Conservation (phyloP, 2,113 vertebrate species). For the Todiramphus chloris region DNA sequence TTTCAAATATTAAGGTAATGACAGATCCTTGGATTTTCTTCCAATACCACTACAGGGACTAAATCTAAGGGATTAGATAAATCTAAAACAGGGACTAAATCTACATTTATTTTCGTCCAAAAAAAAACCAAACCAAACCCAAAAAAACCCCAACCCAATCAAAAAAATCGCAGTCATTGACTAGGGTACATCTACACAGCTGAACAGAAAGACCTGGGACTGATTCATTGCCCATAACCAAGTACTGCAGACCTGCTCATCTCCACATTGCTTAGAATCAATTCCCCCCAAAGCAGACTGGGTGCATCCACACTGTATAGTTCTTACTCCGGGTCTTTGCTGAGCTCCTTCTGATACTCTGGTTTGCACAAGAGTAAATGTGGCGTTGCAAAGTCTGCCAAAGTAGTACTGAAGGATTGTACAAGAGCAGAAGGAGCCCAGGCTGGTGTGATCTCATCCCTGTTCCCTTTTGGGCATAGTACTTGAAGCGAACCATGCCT, state of each 20-base stretch:
- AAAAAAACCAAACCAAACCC: too few species aligned
- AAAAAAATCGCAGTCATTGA: not conserved
- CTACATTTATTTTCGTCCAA: not conserved
- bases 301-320: not conserved
- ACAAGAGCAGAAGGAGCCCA: not conserved
- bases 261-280: not conserved
- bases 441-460: not conserved
- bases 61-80: not conserved
- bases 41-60: not conserved
- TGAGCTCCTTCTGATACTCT: not conserved
- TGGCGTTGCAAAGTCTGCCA: not conserved
- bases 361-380: not conserved
- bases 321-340: not conserved
- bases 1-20: not conserved
- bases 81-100: not conserved
- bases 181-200: not conserved
- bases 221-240: not conserved
- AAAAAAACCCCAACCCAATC: too few species aligned
- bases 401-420: not conserved
- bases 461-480: not conserved
- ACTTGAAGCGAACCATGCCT: not conserved
- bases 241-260: not conserved
- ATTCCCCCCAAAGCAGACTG: not conserved
- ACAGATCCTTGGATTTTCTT: not conserved
- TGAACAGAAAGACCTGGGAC: not conserved